Conservation (phyloP, 2,888 invertebrate species). For the Rotaria macrura region DNA sequence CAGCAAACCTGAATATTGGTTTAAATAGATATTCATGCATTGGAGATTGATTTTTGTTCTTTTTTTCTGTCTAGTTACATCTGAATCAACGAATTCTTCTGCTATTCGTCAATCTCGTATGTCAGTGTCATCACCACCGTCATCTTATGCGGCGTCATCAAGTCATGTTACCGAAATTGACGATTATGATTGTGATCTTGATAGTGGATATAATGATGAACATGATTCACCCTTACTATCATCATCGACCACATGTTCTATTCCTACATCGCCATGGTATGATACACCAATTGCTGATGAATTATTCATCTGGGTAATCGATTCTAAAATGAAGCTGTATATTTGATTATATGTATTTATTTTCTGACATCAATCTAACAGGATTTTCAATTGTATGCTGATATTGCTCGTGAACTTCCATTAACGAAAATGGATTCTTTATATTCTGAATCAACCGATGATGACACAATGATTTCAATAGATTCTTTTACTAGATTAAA, state of each 20-base stretch:
- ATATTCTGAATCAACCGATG: background rate
- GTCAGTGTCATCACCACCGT: background rate
- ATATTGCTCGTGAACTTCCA: background rate
- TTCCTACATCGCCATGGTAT: background rate
- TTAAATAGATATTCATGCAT: too few relatives aligned
- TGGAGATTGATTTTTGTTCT: too few relatives aligned
- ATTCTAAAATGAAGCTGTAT: background rate
- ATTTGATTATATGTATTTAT: background rate
- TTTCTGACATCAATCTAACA: too few relatives aligned
- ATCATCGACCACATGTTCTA: background rate
- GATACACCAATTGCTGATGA: background rate
- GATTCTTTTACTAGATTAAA: background rate
- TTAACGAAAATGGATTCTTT: background rate
- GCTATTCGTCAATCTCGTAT: background rate
- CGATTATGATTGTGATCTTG: background rate
- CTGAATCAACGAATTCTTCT: background rate
- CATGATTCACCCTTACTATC: background rate
- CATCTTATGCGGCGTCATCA: background rate
- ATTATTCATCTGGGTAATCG: background rate
- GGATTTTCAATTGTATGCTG: background rate
- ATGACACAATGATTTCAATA: background rate
- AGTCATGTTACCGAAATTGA: background rate
- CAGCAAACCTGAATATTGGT: too few relatives aligned
- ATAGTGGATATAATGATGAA: constrained; percentile 3
- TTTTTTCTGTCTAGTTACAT: background rate